phyloP scores from a whole-genome alignment of 2,113 vertebrate species.

The Tapirus terrestris region DNA sequence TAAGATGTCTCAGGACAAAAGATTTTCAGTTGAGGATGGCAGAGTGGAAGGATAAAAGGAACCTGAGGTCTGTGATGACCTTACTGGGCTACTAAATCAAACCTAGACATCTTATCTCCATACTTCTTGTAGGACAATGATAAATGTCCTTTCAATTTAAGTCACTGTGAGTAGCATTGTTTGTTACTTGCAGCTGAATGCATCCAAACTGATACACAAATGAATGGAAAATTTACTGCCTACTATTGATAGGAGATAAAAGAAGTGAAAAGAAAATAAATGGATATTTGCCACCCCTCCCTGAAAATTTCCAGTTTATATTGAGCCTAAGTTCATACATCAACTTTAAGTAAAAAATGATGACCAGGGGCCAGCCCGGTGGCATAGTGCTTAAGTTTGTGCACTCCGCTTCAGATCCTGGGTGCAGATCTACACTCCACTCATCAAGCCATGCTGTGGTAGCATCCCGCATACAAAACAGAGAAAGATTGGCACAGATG shows the following conservation, averaged over 20 bases:
- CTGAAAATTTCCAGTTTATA: neutral
- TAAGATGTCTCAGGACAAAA: neutral
- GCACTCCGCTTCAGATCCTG: no score
- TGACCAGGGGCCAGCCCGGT: no score
- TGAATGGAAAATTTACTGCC: neutral
- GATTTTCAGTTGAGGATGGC: neutral
- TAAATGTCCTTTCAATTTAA: slow-evolving; percentile 27
- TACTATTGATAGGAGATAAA: neutral
- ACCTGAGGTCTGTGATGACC: neutral
- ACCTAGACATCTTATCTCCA: neutral
- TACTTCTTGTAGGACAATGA: slow-evolving; percentile 14
- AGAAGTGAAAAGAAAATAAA: slow-evolving; percentile 45
- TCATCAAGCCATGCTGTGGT: no score
- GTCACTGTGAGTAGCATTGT: neutral
- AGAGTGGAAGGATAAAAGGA: neutral
- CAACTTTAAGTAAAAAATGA: neutral
- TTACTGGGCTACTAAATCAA: neutral
- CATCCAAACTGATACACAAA: slow-evolving; percentile 1
- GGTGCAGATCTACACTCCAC: no score
- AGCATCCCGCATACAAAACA: no score
- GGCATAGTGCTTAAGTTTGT: no score
- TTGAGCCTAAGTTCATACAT: neutral
- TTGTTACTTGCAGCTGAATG: slow-evolving; percentile 5
- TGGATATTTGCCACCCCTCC: neutral
- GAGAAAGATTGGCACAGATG: no score